These are phyloP conservation scores for Hirtodrosophila alboralis DNA, from an alignment of 2,888 invertebrate genomes.

Conservation along the genomic window DNA sequence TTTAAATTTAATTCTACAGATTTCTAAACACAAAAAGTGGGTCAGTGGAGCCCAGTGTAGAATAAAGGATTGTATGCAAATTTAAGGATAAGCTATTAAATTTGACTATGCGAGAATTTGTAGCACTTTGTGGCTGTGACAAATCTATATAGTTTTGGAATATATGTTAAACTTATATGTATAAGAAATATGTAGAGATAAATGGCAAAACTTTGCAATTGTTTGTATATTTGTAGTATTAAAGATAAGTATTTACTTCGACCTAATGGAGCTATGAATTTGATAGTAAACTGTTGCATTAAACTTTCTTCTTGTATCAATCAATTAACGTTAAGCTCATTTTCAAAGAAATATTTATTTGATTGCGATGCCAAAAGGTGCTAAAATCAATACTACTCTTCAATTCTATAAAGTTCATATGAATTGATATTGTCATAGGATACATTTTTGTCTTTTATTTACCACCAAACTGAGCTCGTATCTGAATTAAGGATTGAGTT, in stretches of 20 bases:
- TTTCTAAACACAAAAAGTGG: slow-evolving; percentile 22
- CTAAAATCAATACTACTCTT: too few relatives aligned
- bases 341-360: too few relatives aligned
- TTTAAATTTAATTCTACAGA: slow-evolving; percentile 25
- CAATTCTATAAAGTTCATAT: background rate
- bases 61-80: slow-evolving; percentile 11
- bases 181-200: too few relatives aligned
- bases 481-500: slow-evolving; percentile 6
- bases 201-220: too few relatives aligned
- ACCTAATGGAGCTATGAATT: too few relatives aligned
- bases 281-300: too few relatives aligned
- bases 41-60: slow-evolving; percentile 21
- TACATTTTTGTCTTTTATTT: slow-evolving; percentile 21
- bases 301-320: too few relatives aligned
- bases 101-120: slow-evolving; percentile 20
- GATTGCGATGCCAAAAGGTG: too few relatives aligned
- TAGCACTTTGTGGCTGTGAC: slow-evolving; percentile 19
- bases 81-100: slow-evolving; percentile 42
- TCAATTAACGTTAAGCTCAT: too few relatives aligned
- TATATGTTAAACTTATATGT: slow-evolving; percentile 4
- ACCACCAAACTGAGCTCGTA: slow-evolving; percentile 6
- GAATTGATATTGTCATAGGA: slow-evolving; percentile 25
- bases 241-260: too few relatives aligned
- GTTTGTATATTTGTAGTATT: too few relatives aligned
- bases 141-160: slow-evolving; percentile 13